Conservation (phyloP, 2,113 vertebrate species). For the Cettia cetti region DNA sequence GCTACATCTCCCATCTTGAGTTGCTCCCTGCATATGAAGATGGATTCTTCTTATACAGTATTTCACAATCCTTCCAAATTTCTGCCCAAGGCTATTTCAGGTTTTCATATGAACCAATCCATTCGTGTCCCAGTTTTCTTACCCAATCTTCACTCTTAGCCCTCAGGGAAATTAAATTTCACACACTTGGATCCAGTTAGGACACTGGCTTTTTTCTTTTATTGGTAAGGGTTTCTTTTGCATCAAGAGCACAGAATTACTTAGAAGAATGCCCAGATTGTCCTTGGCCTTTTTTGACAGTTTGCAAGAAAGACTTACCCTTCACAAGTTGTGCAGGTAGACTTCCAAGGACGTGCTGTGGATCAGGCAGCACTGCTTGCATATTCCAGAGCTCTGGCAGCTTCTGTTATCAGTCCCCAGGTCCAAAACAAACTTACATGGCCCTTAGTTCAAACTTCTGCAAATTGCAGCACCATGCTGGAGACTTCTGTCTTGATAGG, state of each 20-base stretch:
- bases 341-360: neutral
- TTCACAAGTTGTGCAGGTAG: neutral
- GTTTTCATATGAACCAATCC: conserved; percentile 59
- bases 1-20: neutral
- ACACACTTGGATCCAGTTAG: conserved; percentile 52
- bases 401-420: neutral
- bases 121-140: conserved; percentile 60
- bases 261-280: neutral
- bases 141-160: conserved; percentile 52
- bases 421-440: neutral
- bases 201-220: neutral
- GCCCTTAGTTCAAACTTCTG: neutral
- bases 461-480: neutral
- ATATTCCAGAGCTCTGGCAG: neutral
- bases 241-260: neutral
- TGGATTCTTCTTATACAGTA: neutral
- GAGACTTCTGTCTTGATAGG: neutral
- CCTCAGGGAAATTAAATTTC: conserved; percentile 61
- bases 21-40: conserved; percentile 22
- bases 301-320: neutral
- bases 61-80: conserved; percentile 56
- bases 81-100: conserved; percentile 51
- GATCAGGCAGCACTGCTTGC: neutral
- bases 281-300: neutral
- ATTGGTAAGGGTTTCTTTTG: neutral